Conservation (phyloP, 2,797 vertebrate species). For the Sylvilagus floridanus region DNA sequence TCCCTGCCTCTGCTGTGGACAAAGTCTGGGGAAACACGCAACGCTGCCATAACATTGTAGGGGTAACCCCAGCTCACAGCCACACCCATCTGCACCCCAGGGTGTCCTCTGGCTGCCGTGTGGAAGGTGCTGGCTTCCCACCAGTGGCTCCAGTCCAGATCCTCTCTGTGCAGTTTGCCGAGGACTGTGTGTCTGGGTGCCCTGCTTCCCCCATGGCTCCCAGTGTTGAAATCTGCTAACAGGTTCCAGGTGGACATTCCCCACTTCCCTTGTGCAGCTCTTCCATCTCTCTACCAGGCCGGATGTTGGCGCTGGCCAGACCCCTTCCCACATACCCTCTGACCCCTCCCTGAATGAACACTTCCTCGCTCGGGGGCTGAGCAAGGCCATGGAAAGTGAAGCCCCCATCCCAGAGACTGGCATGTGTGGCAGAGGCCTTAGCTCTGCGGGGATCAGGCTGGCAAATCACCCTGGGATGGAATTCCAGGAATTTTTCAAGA, state of each 20-base stretch:
- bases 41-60: accelerated
- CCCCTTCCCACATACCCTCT: background rate
- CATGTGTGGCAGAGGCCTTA: background rate
- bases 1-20: no score
- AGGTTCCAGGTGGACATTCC: background rate
- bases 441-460: background rate
- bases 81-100: accelerated
- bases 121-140: background rate
- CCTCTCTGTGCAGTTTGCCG: background rate
- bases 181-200: background rate
- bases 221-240: no score
- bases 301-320: no score
- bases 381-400: background rate
- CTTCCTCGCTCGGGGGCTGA: background rate
- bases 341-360: background rate
- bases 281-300: background rate
- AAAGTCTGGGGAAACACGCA: background rate
- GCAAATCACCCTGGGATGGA: background rate
- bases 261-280: background rate
- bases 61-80: background rate
- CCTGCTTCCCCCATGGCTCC: background rate
- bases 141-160: background rate
- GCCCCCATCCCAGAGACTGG: background rate
- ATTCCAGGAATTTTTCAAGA: background rate
- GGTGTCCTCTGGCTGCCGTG: no score